Evolutionary conservation across 2,797 vertebrate genomes (phyloP), one percentile per base, ranked within the genome.

Genomic region (Sebastes flavidus): DNA sequence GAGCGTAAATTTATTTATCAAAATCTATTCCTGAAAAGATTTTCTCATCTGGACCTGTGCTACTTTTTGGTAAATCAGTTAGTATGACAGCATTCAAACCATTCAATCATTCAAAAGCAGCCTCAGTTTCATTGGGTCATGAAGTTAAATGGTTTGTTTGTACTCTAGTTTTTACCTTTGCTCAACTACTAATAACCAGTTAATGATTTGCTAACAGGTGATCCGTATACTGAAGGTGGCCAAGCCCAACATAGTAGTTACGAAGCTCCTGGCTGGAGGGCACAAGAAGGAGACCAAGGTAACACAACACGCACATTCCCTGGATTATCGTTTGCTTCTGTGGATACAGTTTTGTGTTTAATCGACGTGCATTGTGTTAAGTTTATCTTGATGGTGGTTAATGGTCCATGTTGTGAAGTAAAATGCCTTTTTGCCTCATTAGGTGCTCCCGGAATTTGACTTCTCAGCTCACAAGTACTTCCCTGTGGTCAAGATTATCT

Each of bases 261-360:
- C 97, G 97, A 99, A 99, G 90, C 94, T 99, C 22, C 92, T 99
- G 86, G 99, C 98, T 82, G 99, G 98, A 94, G 98, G 98, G 59
- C 98, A 99, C 94, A 99, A 99, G 87, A 99, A 98, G 82, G 98
- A 99, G 61, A 98, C 97, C 4, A 99, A 98, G 97, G 98, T 99
- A 96, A 92, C 81, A 38, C 27, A 16, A 22, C n/a, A n/a, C 3
- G 42, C 20, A 69, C 24, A 25, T 30, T 25, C 9, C 3, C 18
- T 1, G 25, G 5, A 34, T 56, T 25, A 14, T 32, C 7, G 9
- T 78, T 65, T 72, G 20, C 3, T 30, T 77, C 7, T 30, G 3
- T 67, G 29, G 20, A 59, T 72, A 25, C 27, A 55, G 29, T 34
- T 20, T 20, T 62, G 12, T 27, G 36, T 54, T 59, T 54, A 42